Base-by-base conservation (phyloP, 2,797 vertebrate genomes). In the Anas flavirostris region DNA sequence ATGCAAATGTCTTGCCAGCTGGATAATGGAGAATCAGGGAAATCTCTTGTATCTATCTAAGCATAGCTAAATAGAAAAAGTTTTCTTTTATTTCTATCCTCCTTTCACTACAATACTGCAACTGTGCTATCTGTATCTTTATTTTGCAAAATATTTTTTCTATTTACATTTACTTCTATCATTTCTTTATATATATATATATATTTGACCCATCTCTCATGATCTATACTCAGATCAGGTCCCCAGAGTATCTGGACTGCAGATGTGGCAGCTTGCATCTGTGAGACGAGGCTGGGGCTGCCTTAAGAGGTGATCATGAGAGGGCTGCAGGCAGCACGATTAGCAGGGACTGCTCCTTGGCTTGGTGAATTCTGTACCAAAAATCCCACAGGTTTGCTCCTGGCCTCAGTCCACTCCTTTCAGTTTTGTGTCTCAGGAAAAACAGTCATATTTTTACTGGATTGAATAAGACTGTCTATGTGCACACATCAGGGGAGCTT, bases 401-500 rank as follows among this genome's bases (percentile, higher is more conserved):
- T 62, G 37, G 14, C 22, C 53, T 48, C 44, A 60, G 39, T 18
- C 8, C n/a, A 58, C 10, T 73, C 10, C 41, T 52, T 84, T 46
- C 2, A 25, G 21, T 23, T 88, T 3, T 31, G 28, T 56, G 29
- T 16, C 23, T 81, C 26, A 16, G 25, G 10, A 83, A 46, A 28
- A 87, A 18, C 2, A 28, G 14, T 6, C 12, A 2, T 6, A 1
- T 46, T 55, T 90, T 60, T 28, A 25, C 21, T 9, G 19, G 11
- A 28, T 72, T 70, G 41, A 6, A 17, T 5, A 59, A 43, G 10
- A 52, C n/a, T 17, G 23, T 21, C 58, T 43, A 5, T 10, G 28
- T 35, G 22, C 2, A 56, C 0, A 4, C 44, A 4, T 5, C 39
- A 9, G 10, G 46, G 29, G 83, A 52, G 1, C 0, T 72, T 29